Evolutionary conservation across 2,113 vertebrate genomes (phyloP), one percentile per base, ranked within the genome.

Genomic region (Myocastor coypus): DNA sequence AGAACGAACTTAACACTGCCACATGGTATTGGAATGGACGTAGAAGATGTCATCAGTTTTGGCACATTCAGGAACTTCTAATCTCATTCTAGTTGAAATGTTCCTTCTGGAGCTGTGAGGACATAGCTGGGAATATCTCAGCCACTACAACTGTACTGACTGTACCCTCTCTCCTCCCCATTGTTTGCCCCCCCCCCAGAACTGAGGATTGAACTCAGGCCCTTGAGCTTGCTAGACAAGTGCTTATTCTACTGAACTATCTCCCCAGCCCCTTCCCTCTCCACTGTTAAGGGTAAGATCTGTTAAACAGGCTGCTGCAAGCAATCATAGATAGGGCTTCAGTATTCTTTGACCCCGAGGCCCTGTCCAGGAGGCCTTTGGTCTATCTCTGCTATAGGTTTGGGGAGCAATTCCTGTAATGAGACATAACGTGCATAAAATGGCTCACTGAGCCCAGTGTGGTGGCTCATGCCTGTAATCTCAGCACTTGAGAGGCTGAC

Each of bases 401-500:
- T 97, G 83, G 95, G 87, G 71, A 96, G 87, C 4, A 1, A 95
- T 95, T 97, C 78, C 0, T 97, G 37, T 93, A 92, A 96, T 92
- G 93, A 95, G 87, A 73, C 96, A 92, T 88, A 88, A 83, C 94
- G 97, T 94, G 77, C 91, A 92, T 95, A 95, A 98, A 96, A 89
- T 95, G 97, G 97, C 95, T 97, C 86, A 77, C 87, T 97, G 95
- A n/a, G n/a, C n/a, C n/a, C n/a, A n/a, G n/a, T n/a, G n/a, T n/a
- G n/a, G n/a, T n/a, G n/a, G n/a, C n/a, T n/a, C n/a, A n/a, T n/a
- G n/a, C n/a, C n/a, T n/a, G n/a, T n/a, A n/a, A n/a, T n/a, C n/a
- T n/a, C n/a, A n/a, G n/a, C n/a, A n/a, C n/a, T n/a, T n/a, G n/a
- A n/a, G n/a, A n/a, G n/a, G n/a, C n/a, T n/a, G n/a, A n/a, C n/a